Evolutionary conservation across 2,888 invertebrate genomes (phyloP), one percentile per base, ranked within the genome.

Genomic region (Caenorhabditis angaria): DNA sequence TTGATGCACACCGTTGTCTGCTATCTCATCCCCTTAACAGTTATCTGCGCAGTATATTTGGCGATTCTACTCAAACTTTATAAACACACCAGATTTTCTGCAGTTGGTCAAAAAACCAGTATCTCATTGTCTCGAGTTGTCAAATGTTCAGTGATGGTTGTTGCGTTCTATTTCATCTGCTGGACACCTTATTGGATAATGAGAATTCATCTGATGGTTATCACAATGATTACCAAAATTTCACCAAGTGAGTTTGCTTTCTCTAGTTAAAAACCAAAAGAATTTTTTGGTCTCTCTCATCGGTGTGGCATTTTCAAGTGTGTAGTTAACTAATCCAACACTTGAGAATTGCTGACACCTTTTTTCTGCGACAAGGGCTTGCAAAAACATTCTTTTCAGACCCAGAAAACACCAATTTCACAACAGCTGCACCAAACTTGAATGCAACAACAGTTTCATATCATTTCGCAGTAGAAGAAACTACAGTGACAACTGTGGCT

Each of bases 151-250:
- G 84, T 85, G 10, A 76, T 87, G 80, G 85, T 86, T n/a, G 86
- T 86, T n/a, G 83, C 85, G 22, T 86, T 86, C 75, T 86, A 86
- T 67, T 86, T 85, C 73, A 73, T 84, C 58, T 85, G 86, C 74
- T 86, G 85, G 85, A 87, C 86, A n/a, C 86, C 86, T 0, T 86
- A 86, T 62, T 85, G 83, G 82, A 71, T 66, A 6, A 81, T 83
- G 77, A 62, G 83, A 12, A 70, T 83, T 24, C 61, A 79, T 48
- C 41, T 65, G 2, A 27, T 72, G 24, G 35, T 71, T 4, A 25
- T 48, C 8, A 27, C 56, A 20, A n/a, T 18, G 27, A 32, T 56
- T 27, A n/a, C 54, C 2, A 54, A 25, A 27, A 54, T 54, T 12
- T 54, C 54, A 14, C 18, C 41, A 58, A 58, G 58, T 58, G 20